Conservation (phyloP, 2,888 invertebrate genomes). For the Himalopsyche kuldschensis region DNA sequence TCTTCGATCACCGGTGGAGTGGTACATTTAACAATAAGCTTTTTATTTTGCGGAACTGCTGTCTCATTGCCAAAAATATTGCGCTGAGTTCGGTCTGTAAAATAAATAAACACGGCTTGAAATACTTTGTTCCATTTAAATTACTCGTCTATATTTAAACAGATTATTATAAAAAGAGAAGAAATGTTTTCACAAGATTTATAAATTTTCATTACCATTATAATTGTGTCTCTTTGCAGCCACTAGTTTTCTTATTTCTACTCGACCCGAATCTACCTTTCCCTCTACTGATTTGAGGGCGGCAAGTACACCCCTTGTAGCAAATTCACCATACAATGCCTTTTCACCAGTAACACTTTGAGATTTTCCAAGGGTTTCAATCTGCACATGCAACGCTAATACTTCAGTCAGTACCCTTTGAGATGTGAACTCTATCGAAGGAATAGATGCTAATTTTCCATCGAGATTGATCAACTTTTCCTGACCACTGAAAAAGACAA, state of each 20-base stretch:
- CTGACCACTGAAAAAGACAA: conserved; percentile 45
- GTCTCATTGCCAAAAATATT: not conserved
- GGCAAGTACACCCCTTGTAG: conserved; percentile 48
- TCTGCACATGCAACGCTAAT: conserved; percentile 45
- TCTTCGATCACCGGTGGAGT: conserved; percentile 46
- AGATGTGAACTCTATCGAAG: conserved; percentile 48
- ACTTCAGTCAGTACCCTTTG: conserved; percentile 49
- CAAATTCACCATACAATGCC: conserved; percentile 48
- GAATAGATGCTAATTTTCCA: conserved; percentile 45
- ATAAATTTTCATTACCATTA: not conserved
- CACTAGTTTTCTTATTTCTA: conserved; percentile 6
- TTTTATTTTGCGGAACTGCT: conserved; percentile 25
- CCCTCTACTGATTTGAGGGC: conserved; percentile 42
- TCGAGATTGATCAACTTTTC: conserved; percentile 48
- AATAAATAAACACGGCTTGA: not conserved
- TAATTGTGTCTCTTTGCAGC: not conserved
- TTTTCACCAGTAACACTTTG: not conserved
- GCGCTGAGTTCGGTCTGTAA: not conserved
- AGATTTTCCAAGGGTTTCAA: conserved; percentile 39
- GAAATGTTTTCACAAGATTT: not conserved
- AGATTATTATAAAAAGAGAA: no score
- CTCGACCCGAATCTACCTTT: conserved; percentile 11
- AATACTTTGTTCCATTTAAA: no score
- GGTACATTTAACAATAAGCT: conserved; percentile 45
- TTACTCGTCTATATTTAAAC: no score